Evolutionary conservation across 1,140 invertebrate species (phyloP).

Genomic region (Drosophila erecta): DNA sequence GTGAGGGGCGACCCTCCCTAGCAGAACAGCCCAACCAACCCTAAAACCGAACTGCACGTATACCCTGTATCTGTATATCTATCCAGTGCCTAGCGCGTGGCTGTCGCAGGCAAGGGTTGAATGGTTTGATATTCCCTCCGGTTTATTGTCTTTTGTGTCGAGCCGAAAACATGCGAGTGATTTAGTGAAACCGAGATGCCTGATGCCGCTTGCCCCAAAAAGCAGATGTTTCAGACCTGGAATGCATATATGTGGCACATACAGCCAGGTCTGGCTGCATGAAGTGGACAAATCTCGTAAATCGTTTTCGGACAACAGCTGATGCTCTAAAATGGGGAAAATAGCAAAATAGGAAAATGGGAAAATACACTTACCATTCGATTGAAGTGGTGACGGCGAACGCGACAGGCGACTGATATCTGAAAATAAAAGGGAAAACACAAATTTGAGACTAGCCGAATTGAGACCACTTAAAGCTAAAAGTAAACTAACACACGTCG

Average conservation of each 20-base stretch:
- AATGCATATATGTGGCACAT: constrained; percentile 1
- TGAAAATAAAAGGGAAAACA: constrained; percentile 44
- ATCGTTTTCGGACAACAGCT: constrained; percentile 79
- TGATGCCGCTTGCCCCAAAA: constrained; percentile 18
- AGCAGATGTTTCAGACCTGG: constrained; percentile 70
- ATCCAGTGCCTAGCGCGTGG: constrained; percentile 61
- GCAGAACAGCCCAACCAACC: constrained; percentile 8
- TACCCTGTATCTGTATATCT: background rate
- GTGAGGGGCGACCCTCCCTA: constrained; percentile 12
- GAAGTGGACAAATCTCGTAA: constrained; percentile 82
- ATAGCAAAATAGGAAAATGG: background rate
- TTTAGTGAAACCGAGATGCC: constrained; percentile 73
- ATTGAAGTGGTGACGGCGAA: constrained; percentile 82
- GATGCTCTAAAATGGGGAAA: constrained; percentile 45
- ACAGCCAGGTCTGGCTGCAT: background rate
- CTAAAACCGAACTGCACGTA: constrained; percentile 8
- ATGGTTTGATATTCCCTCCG: constrained; percentile 29
- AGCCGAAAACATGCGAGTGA: constrained; percentile 56
- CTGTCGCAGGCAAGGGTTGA: constrained; percentile 74
- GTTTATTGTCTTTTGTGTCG: constrained; percentile 50
- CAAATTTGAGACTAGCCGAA: constrained; percentile 33
- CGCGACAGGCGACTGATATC: constrained; percentile 83
- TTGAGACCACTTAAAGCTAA: constrained; percentile 47
- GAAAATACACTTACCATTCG: constrained; percentile 76
- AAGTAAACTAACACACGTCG: constrained; percentile 51